These are phyloP conservation scores for Anguilla megastoma DNA, from an alignment of 2,797 vertebrate genomes.

Conservation along the genomic window DNA sequence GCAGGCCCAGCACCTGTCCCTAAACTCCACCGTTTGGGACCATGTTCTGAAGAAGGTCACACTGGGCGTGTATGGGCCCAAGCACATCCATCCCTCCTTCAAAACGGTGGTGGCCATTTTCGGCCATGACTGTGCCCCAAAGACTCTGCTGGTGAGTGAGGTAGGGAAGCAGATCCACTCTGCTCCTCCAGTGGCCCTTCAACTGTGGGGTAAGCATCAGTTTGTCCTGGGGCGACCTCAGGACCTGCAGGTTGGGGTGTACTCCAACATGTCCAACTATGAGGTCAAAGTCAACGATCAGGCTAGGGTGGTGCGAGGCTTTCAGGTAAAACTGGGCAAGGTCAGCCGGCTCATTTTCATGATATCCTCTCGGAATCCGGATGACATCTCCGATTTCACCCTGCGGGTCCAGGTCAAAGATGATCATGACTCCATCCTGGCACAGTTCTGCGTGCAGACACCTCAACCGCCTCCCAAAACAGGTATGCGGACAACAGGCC, in stretches of 20 bases:
- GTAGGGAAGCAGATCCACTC: slow-evolving; percentile 76
- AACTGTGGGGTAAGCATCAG: slow-evolving; percentile 96
- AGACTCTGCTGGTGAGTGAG: slow-evolving; percentile 86
- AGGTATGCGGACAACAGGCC: slow-evolving; percentile 76
- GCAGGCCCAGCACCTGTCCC: slow-evolving; percentile 75
- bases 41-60: slow-evolving; percentile 90
- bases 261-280: slow-evolving; percentile 91
- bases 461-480: slow-evolving; percentile 87
- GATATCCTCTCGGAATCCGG: slow-evolving; percentile 76
- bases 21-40: slow-evolving; percentile 88
- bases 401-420: slow-evolving; percentile 89
- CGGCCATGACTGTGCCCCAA: slow-evolving; percentile 91
- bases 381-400: slow-evolving; percentile 87
- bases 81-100: slow-evolving; percentile 95
- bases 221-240: slow-evolving; percentile 84
- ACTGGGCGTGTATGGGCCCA: slow-evolving; percentile 90
- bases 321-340: slow-evolving; percentile 95
- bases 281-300: slow-evolving; percentile 84
- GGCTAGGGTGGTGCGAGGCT: slow-evolving; percentile 81
- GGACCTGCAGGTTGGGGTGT: slow-evolving; percentile 87
- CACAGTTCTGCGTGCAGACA: slow-evolving; percentile 94
- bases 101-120: slow-evolving; percentile 92
- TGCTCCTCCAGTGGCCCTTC: slow-evolving; percentile 80
- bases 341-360: slow-evolving; percentile 87
- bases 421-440: slow-evolving; percentile 81